Evolutionary conservation across 2,797 vertebrate genomes (phyloP).

Genomic region (Clarias platycephalus): DNA sequence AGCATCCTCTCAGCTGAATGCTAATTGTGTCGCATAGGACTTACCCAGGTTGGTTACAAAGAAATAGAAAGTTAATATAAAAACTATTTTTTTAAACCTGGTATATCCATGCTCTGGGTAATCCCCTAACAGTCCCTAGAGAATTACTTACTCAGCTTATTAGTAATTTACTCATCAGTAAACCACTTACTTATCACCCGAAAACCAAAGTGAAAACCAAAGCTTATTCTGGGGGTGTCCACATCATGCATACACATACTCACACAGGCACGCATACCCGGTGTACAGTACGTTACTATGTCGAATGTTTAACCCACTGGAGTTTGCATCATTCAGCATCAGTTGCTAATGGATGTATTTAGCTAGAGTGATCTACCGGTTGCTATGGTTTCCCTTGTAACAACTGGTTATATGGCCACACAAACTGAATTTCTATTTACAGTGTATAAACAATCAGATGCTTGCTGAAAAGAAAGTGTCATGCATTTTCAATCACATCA

Average conservation of each 20-base stretch:
- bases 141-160: slow-evolving; percentile 25
- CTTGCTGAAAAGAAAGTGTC: background rate
- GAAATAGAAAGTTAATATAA: background rate
- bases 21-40: background rate
- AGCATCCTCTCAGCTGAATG: background rate
- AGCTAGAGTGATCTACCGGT: background rate
- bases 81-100: background rate
- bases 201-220: slow-evolving; percentile 23
- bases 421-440: background rate
- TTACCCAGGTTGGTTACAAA: background rate
- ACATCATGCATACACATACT: background rate
- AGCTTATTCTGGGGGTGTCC: slow-evolving; percentile 6
- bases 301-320: background rate
- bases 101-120: slow-evolving; percentile 12
- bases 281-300: background rate
- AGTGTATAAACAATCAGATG: background rate
- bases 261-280: background rate
- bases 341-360: background rate
- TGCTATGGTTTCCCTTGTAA: background rate
- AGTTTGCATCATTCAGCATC: background rate
- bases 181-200: slow-evolving; percentile 24
- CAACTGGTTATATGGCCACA: background rate
- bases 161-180: slow-evolving; percentile 33
- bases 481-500: background rate
- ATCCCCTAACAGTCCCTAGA: slow-evolving; percentile 21